Conservation (phyloP, 2,113 vertebrate genomes). For the Rhinolophus ferrumequinum region DNA sequence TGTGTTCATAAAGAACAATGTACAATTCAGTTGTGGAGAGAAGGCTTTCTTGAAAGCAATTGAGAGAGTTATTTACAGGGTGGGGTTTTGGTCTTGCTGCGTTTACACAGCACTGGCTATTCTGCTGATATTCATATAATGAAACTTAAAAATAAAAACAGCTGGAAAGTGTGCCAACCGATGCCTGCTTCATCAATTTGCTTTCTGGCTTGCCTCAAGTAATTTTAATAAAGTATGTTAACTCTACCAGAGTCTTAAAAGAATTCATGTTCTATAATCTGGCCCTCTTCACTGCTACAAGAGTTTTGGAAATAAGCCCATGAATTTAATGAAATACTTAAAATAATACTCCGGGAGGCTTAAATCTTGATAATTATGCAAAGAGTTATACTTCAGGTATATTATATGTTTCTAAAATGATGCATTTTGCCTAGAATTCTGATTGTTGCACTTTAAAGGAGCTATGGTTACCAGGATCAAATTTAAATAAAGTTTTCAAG, state of each 20-base stretch:
- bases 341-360: constrained; percentile 28
- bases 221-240: constrained; percentile 68
- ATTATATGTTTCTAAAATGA: constrained; percentile 19
- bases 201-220: constrained; percentile 54
- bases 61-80: constrained; percentile 69
- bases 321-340: constrained; percentile 68
- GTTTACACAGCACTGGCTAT: background rate
- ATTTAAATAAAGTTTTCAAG: constrained; percentile 49
- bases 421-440: background rate
- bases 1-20: constrained; percentile 66
- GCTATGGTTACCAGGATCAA: background rate
- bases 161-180: constrained; percentile 62
- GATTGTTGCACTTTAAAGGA: background rate
- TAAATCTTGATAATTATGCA: constrained; percentile 36
- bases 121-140: constrained; percentile 62
- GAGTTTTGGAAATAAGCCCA: constrained; percentile 44
- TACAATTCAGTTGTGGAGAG: constrained; percentile 63
- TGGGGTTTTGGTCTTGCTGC: constrained; percentile 44
- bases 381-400: background rate
- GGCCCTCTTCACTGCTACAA: background rate
- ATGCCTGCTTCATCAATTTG: background rate
- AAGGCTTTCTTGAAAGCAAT: constrained; percentile 66
- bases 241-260: constrained; percentile 56
- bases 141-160: constrained; percentile 74
- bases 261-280: constrained; percentile 51